phyloP scores from a whole-genome alignment of 2,797 vertebrate genomes.

The Kryptolebias ocellatus region DNA sequence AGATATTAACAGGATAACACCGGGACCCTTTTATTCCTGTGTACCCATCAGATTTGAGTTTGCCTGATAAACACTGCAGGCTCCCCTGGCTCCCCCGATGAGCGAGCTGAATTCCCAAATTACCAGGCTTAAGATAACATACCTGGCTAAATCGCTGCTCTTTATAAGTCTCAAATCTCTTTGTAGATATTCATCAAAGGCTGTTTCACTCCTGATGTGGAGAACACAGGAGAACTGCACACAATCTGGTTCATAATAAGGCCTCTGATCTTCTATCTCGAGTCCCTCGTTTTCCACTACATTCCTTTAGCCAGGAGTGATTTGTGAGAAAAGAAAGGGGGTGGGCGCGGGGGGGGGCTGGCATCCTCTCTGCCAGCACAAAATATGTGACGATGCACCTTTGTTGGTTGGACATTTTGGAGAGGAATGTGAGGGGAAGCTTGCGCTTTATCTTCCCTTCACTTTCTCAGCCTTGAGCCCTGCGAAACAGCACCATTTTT shows the following conservation, averaged over 20 bases:
- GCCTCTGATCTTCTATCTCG: conserved; percentile 73
- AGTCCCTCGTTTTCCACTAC: conserved; percentile 64
- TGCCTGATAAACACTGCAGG: conserved; percentile 57
- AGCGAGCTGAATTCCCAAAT: conserved; percentile 68
- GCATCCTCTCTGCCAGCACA: conserved; percentile 37
- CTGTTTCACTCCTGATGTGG: conserved; percentile 59
- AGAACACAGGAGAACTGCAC: conserved; percentile 70
- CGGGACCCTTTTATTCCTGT: conserved; percentile 41
- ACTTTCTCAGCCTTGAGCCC: conserved; percentile 14
- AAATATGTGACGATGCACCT: conserved; percentile 42
- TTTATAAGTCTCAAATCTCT: conserved; percentile 71
- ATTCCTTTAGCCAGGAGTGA: conserved; percentile 72
- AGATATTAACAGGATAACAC: conserved; percentile 29
- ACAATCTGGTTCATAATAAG: conserved; percentile 70
- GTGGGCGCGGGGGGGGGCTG: neutral
- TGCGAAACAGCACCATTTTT: conserved; percentile 6
- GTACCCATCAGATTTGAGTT: conserved; percentile 25
- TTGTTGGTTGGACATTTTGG: conserved; percentile 39
- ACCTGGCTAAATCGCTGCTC: conserved; percentile 73
- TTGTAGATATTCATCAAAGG: conserved; percentile 79
- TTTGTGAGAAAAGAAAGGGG: conserved; percentile 23
- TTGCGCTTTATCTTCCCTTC: conserved; percentile 17
- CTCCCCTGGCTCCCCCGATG: conserved; percentile 40
- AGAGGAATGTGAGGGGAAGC: conserved; percentile 19
- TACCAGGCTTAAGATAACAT: conserved; percentile 77